Evolutionary conservation across 2,797 vertebrate genomes (phyloP).

Genomic region (Lacerta bilineata): DNA sequence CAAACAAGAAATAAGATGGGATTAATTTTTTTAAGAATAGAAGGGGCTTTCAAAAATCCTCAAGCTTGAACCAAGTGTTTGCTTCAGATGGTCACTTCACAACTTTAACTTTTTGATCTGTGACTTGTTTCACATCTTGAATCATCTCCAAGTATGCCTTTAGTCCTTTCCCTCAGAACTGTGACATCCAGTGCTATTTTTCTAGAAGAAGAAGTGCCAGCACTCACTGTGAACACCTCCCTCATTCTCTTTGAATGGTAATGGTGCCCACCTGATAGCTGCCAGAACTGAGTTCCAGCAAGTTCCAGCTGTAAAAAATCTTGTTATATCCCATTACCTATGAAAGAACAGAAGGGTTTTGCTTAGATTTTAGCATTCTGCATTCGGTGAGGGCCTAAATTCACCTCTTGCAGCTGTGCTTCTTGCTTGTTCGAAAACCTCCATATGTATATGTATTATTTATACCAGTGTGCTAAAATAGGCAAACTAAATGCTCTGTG

Average conservation of each 20-base stretch:
- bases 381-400: not conserved
- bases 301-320: too few species aligned
- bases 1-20: not conserved
- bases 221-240: too few species aligned
- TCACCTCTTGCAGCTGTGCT: too few species aligned
- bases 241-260: too few species aligned
- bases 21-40: too few species aligned
- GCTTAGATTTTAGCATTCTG: not conserved
- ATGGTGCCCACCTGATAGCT: too few species aligned
- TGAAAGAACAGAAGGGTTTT: not conserved
- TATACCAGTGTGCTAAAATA: not conserved
- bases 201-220: too few species aligned
- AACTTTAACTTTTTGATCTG: slow-evolving; percentile 6
- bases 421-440: not conserved
- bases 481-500: not conserved
- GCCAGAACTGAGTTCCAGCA: too few species aligned
- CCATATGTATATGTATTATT: not conserved
- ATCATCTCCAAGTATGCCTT: not conserved
- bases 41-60: not conserved
- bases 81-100: not conserved
- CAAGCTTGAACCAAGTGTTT: not conserved
- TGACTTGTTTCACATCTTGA: not conserved
- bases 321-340: not conserved
- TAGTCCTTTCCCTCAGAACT: not conserved
- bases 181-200: not conserved